Conservation (phyloP, 2,888 invertebrate genomes). For the Nymphalis polychloros region DNA sequence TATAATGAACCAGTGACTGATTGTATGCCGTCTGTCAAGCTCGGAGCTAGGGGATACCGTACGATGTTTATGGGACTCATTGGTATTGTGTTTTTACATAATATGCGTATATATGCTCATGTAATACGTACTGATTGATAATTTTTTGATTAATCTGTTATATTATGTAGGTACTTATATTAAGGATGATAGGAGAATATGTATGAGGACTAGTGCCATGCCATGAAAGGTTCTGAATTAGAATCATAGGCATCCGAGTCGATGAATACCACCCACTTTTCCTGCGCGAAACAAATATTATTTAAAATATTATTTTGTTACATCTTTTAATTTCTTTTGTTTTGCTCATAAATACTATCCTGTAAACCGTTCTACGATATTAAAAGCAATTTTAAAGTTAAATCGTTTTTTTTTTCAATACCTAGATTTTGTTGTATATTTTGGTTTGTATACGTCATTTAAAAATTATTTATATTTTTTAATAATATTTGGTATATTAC, state of each 20-base stretch:
- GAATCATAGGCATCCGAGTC: constrained; percentile 79
- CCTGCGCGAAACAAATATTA: constrained; percentile 70
- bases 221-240: constrained; percentile 81
- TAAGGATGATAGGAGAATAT: constrained; percentile 78
- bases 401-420: constrained; percentile 20
- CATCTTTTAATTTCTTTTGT: constrained; percentile 64
- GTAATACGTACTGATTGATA: constrained; percentile 43
- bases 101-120: constrained; percentile 49
- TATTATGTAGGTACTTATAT: constrained; percentile 55
- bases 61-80: constrained; percentile 44
- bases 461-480: not conserved
- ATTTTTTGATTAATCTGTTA: constrained; percentile 52
- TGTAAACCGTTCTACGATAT: constrained; percentile 77
- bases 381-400: constrained; percentile 71
- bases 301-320: constrained; percentile 64
- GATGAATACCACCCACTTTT: constrained; percentile 81
- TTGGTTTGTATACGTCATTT: not conserved
- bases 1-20: constrained; percentile 20
- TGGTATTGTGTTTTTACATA: constrained; percentile 45
- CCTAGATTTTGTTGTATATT: not conserved
- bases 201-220: constrained; percentile 81
- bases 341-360: constrained; percentile 65
- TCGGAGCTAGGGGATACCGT: constrained; percentile 32
- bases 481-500: too few species aligned
- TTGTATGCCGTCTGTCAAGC: constrained; percentile 11